Base-by-base conservation (phyloP, 1,140 invertebrate species). In the Papilio polytes region DNA sequence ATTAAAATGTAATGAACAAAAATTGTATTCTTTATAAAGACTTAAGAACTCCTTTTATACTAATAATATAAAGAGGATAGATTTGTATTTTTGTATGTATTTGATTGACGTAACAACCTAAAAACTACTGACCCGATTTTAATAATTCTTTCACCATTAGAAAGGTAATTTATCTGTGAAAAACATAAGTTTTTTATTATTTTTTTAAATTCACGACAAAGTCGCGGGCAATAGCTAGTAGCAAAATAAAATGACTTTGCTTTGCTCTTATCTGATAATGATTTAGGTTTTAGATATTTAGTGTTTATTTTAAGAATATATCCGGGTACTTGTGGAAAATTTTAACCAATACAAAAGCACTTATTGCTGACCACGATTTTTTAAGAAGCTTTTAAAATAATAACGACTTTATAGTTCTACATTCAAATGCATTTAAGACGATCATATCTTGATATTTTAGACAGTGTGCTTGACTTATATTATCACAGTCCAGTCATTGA, bases 261-360 rank as follows among this genome's bases (percentile, higher is more conserved):
- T 22, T 8, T n/a, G 56, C 20, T 7, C 56, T 59, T 63, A 63
- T 63, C 20, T 63, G 59, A 26, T 63, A 63, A 22, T 63, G 9
- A 26, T 63, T 1, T 26, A 13, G 59, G 26, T 26, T 63, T 63
- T 13, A 63, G 22, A 22, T 63, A 26, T 63, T 63, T 12, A 10
- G 20, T 26, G 59, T 26, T 63, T 63, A 26, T 63, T 26, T 1
- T 2, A 13, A 12, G 3, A 63, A 63, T 63, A 63, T 63, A 26
- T 63, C 20, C 59, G 20, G 59, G 59, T 56, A 18, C n/a, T 63
- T 63, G 59, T 63, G 12, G 59, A 63, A 63, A 63, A 26, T 53
- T 53, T 56, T 56, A 8, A 51, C 12, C 13, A n/a, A 1, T 56
- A 56, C 53, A n/a, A 56, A 6, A 56, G 18, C 18, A 18, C 18